These are phyloP conservation scores for Euspilapteryx auroguttella DNA, from an alignment of 2,888 invertebrate species.

Conservation along the genomic window DNA sequence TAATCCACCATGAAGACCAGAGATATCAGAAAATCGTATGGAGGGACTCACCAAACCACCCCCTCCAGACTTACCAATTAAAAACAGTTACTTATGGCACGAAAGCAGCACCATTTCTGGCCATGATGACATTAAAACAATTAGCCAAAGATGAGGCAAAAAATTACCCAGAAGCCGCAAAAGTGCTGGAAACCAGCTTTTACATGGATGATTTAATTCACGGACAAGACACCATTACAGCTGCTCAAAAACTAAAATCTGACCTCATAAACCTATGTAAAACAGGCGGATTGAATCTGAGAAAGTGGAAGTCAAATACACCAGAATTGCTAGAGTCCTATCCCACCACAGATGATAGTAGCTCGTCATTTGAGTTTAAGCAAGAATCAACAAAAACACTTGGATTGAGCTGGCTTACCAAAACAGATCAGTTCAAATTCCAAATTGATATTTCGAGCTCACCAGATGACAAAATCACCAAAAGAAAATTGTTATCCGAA, in stretches of 20 bases:
- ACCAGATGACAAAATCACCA: neutral
- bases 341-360: neutral
- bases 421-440: neutral
- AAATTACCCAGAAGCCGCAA: slow-evolving; percentile 3
- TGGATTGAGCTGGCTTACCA: slow-evolving; percentile 1
- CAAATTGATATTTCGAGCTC: neutral
- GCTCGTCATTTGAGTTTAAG: slow-evolving; percentile 1
- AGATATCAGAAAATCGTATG: slow-evolving; percentile 2
- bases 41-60: neutral
- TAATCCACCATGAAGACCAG: slow-evolving; percentile 5
- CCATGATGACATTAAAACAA: slow-evolving; percentile 8
- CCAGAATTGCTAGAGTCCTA: slow-evolving; percentile 1
- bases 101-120: slow-evolving; percentile 6
- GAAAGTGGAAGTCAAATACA: slow-evolving; percentile 7
- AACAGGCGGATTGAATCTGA: slow-evolving; percentile 7
- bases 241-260: slow-evolving; percentile 3
- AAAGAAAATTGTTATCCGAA: too few relatives aligned
- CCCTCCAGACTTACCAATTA: slow-evolving; percentile 1
- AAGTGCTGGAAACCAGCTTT: slow-evolving; percentile 2
- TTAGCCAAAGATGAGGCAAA: slow-evolving; percentile 6
- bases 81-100: slow-evolving; percentile 2
- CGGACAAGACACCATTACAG: neutral
- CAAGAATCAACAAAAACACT: slow-evolving; percentile 1
- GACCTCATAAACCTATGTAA: slow-evolving; percentile 6
- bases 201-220: slow-evolving; percentile 6